phyloP scores from a whole-genome alignment of 2,888 invertebrate genomes.

The Sceliomorpha sp. region DNA sequence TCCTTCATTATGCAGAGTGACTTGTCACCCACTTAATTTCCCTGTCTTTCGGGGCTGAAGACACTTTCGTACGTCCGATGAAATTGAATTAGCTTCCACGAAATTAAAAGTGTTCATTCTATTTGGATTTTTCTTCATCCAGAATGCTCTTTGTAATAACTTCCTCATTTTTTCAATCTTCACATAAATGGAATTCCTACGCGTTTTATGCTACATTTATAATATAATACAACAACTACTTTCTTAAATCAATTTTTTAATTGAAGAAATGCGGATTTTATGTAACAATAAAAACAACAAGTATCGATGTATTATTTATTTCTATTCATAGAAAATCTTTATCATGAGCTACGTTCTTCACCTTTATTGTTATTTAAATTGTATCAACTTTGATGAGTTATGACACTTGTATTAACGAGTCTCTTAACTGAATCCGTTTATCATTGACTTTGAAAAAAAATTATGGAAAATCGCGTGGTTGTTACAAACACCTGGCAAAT shows the following conservation, averaged over 20 bases:
- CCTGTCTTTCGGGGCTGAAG: conserved; percentile 3
- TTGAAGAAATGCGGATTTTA: no score
- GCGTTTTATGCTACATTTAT: no score
- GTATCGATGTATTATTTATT: no score
- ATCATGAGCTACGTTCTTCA: no score
- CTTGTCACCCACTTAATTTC: conserved; percentile 11
- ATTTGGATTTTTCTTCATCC: neutral
- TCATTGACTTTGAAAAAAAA: conserved; percentile 13
- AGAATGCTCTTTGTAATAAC: conserved; percentile 1
- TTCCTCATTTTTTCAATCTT: no score
- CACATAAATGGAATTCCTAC: no score
- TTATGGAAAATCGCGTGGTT: conserved; percentile 19
- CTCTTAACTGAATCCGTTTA: conserved; percentile 10
- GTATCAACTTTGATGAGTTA: no score
- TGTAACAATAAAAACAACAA: no score
- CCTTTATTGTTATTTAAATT: no score
- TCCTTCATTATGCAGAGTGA: conserved; percentile 14
- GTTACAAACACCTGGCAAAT: conserved; percentile 33
- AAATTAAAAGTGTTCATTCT: conserved; percentile 5
- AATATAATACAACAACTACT: no score
- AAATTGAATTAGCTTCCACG: conserved; percentile 21
- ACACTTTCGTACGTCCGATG: conserved; percentile 22
- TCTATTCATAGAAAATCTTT: no score
- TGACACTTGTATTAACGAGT: neutral
- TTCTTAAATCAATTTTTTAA: no score